Evolutionary conservation across 2,888 invertebrate genomes (phyloP), one percentile per base, ranked within the genome.

Genomic region (Sphaerophoria rueppellii): DNA sequence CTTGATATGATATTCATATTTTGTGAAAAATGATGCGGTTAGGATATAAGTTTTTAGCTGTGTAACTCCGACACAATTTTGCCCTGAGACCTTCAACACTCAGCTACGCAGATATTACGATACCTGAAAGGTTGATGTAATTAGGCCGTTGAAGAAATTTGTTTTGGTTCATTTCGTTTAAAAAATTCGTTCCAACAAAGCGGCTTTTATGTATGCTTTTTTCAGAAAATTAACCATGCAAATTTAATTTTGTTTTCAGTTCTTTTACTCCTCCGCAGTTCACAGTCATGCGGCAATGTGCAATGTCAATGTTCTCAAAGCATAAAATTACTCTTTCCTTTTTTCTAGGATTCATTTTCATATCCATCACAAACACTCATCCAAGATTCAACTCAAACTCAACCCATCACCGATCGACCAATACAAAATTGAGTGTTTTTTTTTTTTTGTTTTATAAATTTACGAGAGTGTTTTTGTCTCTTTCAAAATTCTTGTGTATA

Each of bases 261-360:
- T n/a, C 24, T 24, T 11, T 14, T 69, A 40, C 34, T 40, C 40
- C 35, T 43, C 57, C 67, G 37, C 40, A 40, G 6, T 6, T 40
- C 35, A 60, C 11, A 40, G 0, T 40, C 6, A 6, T n/a, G n/a
- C n/a, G n/a, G n/a, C n/a, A 74, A 74, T 57, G 63, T 48, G 78
- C 82, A 82, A 82, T 82, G 82, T 82, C 82, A 82, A 82, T 82
- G 82, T 82, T 82, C 82, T 71, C 52, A 65, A 74, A 82, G 78
- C 82, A 82, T 82, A 69, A 77, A 72, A 61, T 48, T 60, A 35
- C 72, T 35, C 52, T 40, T 24, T 35, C 37, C 34, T 46, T 48
- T 34, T 63, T 46, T 60, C 12, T 7, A 16, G 0, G 6, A 16
- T 43, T 11, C 43, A 43, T 14, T 58, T 9, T 11, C 43, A 43